These are phyloP conservation scores for Eudemis profundana DNA, from an alignment of 2,888 invertebrate genomes.

Conservation along the genomic window DNA sequence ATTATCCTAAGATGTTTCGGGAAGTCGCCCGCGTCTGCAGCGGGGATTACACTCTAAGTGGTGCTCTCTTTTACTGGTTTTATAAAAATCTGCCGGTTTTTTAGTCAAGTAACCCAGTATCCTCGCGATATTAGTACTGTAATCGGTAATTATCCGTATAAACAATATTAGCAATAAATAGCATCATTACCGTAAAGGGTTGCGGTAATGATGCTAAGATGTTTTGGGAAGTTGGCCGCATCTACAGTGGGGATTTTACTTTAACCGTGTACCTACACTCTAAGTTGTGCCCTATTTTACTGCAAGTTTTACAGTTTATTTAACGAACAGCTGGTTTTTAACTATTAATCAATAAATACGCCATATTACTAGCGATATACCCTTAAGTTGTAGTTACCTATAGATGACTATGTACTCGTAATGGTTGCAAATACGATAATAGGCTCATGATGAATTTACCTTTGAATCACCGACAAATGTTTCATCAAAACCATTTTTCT, in stretches of 20 bases:
- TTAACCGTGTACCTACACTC: slow-evolving; percentile 56
- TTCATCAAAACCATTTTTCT: too few species aligned
- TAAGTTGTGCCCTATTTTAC: slow-evolving; percentile 42
- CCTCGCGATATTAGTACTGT: slow-evolving; percentile 49
- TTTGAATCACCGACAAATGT: too few species aligned
- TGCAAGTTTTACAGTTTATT: background rate
- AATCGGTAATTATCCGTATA: slow-evolving; percentile 78
- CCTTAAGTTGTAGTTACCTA: too few species aligned
- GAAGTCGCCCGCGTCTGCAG: slow-evolving; percentile 68
- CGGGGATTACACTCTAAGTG: slow-evolving; percentile 55
- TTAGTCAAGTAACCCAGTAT: too few species aligned
- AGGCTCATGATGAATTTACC: too few species aligned
- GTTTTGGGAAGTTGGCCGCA: slow-evolving; percentile 67
- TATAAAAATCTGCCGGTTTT: too few species aligned
- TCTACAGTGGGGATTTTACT: slow-evolving; percentile 67
- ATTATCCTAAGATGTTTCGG: slow-evolving; percentile 81
- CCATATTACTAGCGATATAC: too few species aligned
- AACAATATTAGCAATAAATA: slow-evolving; percentile 84
- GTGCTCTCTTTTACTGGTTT: background rate
- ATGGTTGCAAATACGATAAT: too few species aligned
- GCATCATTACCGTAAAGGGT: slow-evolving; percentile 83
- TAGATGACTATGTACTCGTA: too few species aligned
- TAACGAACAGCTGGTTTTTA: too few species aligned
- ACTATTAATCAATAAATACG: too few species aligned
- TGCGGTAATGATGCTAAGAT: slow-evolving; percentile 82